Percentiles rank a stretch among this genome's conserved stretches.
These are phyloP conservation scores for Caenorhabditis angaria DNA, from an alignment of 2,888 invertebrate species.

Conservation along the genomic window DNA sequence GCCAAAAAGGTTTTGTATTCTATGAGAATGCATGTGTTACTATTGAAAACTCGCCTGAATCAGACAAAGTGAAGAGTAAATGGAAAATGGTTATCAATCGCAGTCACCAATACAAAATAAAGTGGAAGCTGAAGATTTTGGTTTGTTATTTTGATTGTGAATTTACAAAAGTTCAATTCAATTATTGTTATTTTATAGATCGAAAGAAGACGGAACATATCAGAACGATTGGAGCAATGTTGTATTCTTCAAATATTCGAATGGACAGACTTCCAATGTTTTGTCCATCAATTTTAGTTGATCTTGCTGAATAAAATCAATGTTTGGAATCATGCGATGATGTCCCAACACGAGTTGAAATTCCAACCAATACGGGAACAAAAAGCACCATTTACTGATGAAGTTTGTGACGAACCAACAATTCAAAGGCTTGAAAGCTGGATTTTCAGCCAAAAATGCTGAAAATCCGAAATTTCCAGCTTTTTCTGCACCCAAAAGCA, in stretches of 20 bases:
- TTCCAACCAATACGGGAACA: too few species aligned
- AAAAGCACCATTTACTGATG: background rate
- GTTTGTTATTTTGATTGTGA: background rate
- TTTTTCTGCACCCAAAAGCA: too few species aligned
- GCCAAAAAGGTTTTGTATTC: slow-evolving; percentile 29
- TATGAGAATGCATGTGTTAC: slow-evolving; percentile 19
- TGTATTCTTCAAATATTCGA: slow-evolving; percentile 20
- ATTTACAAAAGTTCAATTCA: background rate
- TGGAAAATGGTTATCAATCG: background rate
- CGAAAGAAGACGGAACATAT: slow-evolving; percentile 18
- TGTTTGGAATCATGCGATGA: slow-evolving; percentile 35
- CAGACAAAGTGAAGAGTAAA: slow-evolving; percentile 12
- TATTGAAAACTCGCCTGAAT: slow-evolving; percentile 24
- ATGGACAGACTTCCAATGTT: slow-evolving; percentile 20
- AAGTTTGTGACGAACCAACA: slow-evolving; percentile 11
- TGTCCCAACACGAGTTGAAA: background rate
- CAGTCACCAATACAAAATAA: too few species aligned
- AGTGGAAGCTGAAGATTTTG: too few species aligned
- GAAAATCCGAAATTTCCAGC: too few species aligned
- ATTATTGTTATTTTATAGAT: slow-evolving; percentile 11
- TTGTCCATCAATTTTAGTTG: slow-evolving; percentile 27
- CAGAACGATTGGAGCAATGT: slow-evolving; percentile 11
- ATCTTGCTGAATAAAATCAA: slow-evolving; percentile 8
- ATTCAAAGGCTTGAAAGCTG: slow-evolving; percentile 16
- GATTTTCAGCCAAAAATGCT: slow-evolving; percentile 37